Base-by-base conservation (phyloP, 1,140 invertebrate species). In the Portunus trituberculatus region DNA sequence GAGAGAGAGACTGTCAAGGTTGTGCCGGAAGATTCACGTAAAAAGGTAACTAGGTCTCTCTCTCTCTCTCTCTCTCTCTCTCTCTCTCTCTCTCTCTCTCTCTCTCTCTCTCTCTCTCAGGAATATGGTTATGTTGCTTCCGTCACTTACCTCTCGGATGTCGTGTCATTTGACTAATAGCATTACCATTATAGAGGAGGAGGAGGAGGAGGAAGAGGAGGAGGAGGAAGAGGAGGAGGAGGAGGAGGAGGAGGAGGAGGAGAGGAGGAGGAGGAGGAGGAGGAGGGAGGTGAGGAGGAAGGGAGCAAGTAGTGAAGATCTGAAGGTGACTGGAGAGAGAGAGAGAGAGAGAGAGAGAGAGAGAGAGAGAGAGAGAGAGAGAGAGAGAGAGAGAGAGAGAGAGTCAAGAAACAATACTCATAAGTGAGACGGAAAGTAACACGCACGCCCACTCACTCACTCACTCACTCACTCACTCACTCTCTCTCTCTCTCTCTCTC, bases 281-380 rank as follows among this genome's bases (percentile, higher is more conserved):
- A 84, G 83, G 10, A 28, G n/a, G 83, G 82, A 84, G 82, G 25
- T 6, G 82, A 28, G n/a, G n/a, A 32, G 83, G n/a, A 25, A 84
- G 83, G n/a, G 83, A 32, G n/a, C 12, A 59, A 20, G 16, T 12
- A 59, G 52, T 14, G 52, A n/a, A 32, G 83, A 32, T 10, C 1
- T 10, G 52, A 86, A 20, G 83, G 83, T 2, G 83, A n/a, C 12
- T 16, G 28, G n/a, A 3, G 16, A n/a, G n/a, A 4, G 83, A 86
- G 83, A 86, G 83, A 86, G 52, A 59, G 52, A 59, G 52, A 59
- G 52, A 59, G 52, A 59, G 52, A 59, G 52, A 59, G 52, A 59
- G 83, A 86, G 83, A 86, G 83, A 86, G 83, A 86, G 83, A 31
- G 28, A 59, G 12, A 59, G 52, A 59, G 52, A 59, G 52, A 59